Evolutionary conservation across 2,888 invertebrate genomes (phyloP), one percentile per base, ranked within the genome.

Genomic region (Phytoseiulus persimilis): DNA sequence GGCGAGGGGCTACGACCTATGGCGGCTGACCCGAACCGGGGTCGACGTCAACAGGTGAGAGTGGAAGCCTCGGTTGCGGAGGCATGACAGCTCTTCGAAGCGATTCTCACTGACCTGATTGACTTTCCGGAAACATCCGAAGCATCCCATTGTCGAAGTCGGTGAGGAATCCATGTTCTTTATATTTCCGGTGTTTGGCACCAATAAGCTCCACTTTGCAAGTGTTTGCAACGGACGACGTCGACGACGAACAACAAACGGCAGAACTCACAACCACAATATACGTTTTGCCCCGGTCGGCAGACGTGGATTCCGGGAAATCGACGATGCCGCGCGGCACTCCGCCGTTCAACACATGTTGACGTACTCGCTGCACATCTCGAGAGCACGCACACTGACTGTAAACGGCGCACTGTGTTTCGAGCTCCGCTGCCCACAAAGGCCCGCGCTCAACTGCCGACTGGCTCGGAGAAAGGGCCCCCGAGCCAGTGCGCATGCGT

Each of bases 111-210:
- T 9, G 23, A 87, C 87, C 87, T 87, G 87, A 32, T 87, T 87
- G 33, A 87, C 87, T 87, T 87, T 87, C 31, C 87, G 87, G 32
- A 87, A 87, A 39, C 87, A 87, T n/a, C 87, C 87, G 87, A 87
- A 87, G 33, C 83, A 89, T 89, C 90, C 89, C 89, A 87, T 32
- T 23, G 84, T 83, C 11, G 33, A 83, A 6, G 45, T 83, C 90
- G 90, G 23, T 90, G 31, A 45, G 39, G 89, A 89, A 91, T 90
- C 91, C 91, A 91, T 83, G 91, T 90, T 65, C 90, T 90, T 32
- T 90, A 83, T 31, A 90, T 90, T 65, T 91, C 90, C 28, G 90
- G 83, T 46, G 91, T 91, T 83, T 90, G 89, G 33, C 90, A 91
- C 84, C 90, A 90, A 90, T 90, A 11, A 3, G 14, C 5, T 65